These are phyloP conservation scores for Encarsia formosa DNA, from an alignment of 2,888 invertebrate genomes.

Conservation along the genomic window DNA sequence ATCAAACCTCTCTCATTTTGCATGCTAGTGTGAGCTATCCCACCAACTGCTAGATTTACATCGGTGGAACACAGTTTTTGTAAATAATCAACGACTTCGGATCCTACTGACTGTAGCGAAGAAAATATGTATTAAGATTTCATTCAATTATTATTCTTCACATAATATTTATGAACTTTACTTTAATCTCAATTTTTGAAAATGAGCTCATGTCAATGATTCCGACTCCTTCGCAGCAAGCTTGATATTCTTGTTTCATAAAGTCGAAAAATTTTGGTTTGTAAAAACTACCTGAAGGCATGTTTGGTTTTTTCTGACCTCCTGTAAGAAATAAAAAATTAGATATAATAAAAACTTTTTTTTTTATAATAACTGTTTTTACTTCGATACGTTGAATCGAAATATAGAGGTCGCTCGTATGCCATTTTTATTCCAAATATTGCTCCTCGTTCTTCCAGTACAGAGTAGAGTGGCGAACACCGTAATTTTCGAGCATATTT, in stretches of 20 bases:
- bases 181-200: slow-evolving; percentile 70
- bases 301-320: slow-evolving; percentile 53
- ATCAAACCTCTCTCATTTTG: slow-evolving; percentile 65
- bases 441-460: slow-evolving; percentile 61
- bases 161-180: slow-evolving; percentile 40
- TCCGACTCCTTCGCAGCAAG: slow-evolving; percentile 72
- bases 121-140: neutral
- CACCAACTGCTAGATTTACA: slow-evolving; percentile 61
- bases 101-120: slow-evolving; percentile 55
- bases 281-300: slow-evolving; percentile 62
- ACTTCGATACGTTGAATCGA: slow-evolving; percentile 58
- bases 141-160: neutral
- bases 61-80: slow-evolving; percentile 67
- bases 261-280: slow-evolving; percentile 68
- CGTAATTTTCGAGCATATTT: slow-evolving; percentile 60
- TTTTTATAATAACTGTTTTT: slow-evolving; percentile 20
- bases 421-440: slow-evolving; percentile 70
- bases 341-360: neutral
- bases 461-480: slow-evolving; percentile 67
- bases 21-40: slow-evolving; percentile 68
- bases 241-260: slow-evolving; percentile 67
- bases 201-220: slow-evolving; percentile 77
- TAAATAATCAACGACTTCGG: slow-evolving; percentile 60
- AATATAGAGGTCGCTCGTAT: slow-evolving; percentile 68
- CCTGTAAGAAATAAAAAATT: slow-evolving; percentile 37